These are phyloP conservation scores for Urocynchramus pylzowi DNA, from an alignment of 2,113 vertebrate genomes.

Conservation along the genomic window DNA sequence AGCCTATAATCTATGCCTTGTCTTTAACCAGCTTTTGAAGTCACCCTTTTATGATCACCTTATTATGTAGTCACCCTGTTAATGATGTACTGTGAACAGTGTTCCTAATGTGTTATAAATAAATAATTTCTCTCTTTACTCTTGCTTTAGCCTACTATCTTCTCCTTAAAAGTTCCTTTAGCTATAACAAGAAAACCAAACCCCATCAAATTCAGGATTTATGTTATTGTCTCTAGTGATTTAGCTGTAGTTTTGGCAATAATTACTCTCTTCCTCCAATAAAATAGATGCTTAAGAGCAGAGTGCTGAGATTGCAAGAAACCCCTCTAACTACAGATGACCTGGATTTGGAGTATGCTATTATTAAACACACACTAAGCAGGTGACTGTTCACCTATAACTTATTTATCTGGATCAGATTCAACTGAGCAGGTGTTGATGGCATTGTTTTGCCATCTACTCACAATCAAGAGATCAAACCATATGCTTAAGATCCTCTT, in stretches of 20 bases:
- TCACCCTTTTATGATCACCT: background rate
- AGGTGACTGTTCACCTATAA: background rate
- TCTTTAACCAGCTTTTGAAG: conserved; percentile 5
- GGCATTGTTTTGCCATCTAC: background rate
- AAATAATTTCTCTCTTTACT: conserved; percentile 49
- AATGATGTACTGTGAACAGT: conserved; percentile 27
- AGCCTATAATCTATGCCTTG: background rate
- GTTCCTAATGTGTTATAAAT: conserved; percentile 53
- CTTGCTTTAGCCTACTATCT: background rate
- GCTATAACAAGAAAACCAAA: background rate
- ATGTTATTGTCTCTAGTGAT: background rate
- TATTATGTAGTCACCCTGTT: conserved; percentile 22
- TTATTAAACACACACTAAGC: background rate
- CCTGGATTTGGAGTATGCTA: background rate
- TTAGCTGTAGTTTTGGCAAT: background rate
- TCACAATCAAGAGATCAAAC: background rate
- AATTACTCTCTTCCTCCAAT: background rate
- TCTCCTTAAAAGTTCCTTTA: background rate
- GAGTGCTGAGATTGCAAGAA: background rate
- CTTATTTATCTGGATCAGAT: background rate
- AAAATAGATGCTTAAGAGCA: background rate
- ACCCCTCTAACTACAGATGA: background rate
- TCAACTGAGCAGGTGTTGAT: background rate
- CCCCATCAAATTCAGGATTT: background rate
- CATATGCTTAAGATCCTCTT: background rate